Conservation (phyloP, 1,140 invertebrate genomes). For the Forficula auricularia region DNA sequence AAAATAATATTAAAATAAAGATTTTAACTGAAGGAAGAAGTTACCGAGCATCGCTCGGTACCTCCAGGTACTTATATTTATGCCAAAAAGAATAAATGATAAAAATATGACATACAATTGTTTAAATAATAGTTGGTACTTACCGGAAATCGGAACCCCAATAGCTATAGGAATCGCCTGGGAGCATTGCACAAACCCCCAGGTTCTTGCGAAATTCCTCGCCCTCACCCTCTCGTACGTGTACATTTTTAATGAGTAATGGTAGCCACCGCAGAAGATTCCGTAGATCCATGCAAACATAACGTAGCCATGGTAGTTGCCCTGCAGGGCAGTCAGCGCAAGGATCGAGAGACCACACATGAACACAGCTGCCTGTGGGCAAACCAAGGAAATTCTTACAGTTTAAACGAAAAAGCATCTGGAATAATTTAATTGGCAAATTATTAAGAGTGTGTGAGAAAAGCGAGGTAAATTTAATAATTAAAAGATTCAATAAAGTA, state of each 20-base stretch:
- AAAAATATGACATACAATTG: no score
- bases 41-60: no score
- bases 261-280: constrained; percentile 65
- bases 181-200: constrained; percentile 78
- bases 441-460: no score
- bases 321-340: constrained; percentile 48
- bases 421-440: neutral
- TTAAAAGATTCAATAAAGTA: no score
- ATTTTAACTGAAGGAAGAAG: no score
- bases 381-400: neutral
- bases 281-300: constrained; percentile 72
- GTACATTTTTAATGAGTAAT: constrained; percentile 77
- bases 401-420: no score
- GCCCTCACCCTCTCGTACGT: constrained; percentile 69
- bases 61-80: no score
- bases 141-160: constrained; percentile 71
- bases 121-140: no score
- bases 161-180: constrained; percentile 71
- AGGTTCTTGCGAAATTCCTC: constrained; percentile 68
- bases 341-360: constrained; percentile 63
- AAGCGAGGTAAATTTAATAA: no score
- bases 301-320: constrained; percentile 47
- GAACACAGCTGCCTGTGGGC: constrained; percentile 52
- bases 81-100: no score
- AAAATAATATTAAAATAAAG: no score